phyloP scores from a whole-genome alignment of 2,113 vertebrate species.

The Saimiri boliviensis region DNA sequence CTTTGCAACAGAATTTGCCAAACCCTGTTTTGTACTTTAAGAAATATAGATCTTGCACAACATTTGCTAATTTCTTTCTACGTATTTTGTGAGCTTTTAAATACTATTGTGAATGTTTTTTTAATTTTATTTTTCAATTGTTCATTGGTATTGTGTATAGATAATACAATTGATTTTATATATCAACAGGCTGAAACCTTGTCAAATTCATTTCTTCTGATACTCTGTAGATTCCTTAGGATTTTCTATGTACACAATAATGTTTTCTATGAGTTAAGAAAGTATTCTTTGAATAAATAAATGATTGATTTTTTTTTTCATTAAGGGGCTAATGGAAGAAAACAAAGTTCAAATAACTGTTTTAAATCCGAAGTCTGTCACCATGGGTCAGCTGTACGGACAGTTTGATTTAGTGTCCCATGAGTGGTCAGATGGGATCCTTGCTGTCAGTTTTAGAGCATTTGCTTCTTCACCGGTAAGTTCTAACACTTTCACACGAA shows the following conservation, averaged over 20 bases:
- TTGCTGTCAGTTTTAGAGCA: constrained; percentile 91
- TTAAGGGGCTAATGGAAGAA: constrained; percentile 92
- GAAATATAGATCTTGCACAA: background rate
- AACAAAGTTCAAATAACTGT: constrained; percentile 94
- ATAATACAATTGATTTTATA: background rate
- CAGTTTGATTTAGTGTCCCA: constrained; percentile 93
- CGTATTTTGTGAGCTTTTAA: background rate
- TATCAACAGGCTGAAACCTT: background rate
- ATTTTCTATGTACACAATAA: background rate
- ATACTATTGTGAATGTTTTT: background rate
- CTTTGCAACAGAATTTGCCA: background rate
- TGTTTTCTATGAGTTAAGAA: background rate
- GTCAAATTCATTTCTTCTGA: background rate
- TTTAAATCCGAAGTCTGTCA: constrained; percentile 94
- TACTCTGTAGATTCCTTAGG: background rate
- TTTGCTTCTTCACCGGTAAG: constrained; percentile 91
- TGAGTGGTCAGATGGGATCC: constrained; percentile 94
- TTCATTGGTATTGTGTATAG: background rate
- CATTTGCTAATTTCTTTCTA: background rate
- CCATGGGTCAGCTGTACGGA: constrained; percentile 94
- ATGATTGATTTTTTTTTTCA: background rate
- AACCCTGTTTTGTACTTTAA: background rate
- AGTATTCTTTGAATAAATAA: background rate
- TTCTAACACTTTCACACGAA: background rate
- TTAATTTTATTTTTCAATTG: background rate